Conservation (phyloP, 2,797 vertebrate species). For the Coregonus suidteri region DNA sequence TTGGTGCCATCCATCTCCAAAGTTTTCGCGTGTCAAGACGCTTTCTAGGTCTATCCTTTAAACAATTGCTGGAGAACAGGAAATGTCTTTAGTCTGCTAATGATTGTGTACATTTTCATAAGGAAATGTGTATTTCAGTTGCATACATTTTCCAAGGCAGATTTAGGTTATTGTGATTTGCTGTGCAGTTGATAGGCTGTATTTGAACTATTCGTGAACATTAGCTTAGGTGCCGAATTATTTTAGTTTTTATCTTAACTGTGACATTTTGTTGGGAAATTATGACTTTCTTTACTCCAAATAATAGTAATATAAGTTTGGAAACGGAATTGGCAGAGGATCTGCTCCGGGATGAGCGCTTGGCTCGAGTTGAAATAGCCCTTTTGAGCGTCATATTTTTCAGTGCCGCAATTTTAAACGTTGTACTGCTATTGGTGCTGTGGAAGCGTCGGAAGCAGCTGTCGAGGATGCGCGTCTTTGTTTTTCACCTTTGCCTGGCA, state of each 20-base stretch:
- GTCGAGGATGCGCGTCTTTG: conserved; percentile 78
- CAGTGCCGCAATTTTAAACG: conserved; percentile 68
- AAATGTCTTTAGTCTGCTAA: background rate
- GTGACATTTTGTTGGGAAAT: background rate
- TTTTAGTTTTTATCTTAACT: background rate
- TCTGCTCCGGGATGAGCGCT: conserved; percentile 59
- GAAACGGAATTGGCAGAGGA: conserved; percentile 24
- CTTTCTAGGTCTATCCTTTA: background rate
- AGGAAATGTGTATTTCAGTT: background rate
- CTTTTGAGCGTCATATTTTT: conserved; percentile 72
- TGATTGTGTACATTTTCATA: background rate
- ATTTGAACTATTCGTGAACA: background rate
- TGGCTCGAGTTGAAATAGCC: conserved; percentile 71
- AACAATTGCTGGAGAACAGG: background rate
- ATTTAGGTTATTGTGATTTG: background rate
- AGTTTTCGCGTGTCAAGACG: background rate
- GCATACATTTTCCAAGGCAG: background rate
- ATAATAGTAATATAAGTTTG: conserved; percentile 55
- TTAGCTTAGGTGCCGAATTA: background rate
- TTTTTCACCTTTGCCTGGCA: conserved; percentile 78
- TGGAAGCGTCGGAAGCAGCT: conserved; percentile 66
- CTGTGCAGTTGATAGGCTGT: background rate
- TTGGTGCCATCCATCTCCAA: background rate
- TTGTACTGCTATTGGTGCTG: conserved; percentile 64
- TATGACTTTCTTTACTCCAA: conserved; percentile 55